These are phyloP conservation scores for Atta colombica DNA, from an alignment of 1,140 invertebrate genomes.

Conservation along the genomic window DNA sequence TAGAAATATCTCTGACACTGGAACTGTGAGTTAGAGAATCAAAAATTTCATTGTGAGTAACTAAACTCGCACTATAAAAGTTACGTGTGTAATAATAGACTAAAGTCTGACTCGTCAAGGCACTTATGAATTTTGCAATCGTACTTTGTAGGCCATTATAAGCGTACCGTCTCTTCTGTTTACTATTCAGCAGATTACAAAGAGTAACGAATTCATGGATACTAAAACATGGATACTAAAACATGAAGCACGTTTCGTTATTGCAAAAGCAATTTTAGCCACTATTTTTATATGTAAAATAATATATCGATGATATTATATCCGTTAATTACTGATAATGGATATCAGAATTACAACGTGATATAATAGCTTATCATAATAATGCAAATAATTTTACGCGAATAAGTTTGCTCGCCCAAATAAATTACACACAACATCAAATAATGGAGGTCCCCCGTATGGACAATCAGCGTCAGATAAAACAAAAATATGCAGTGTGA, in stretches of 20 bases:
- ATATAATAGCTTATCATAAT: slow-evolving; percentile 38
- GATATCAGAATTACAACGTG: slow-evolving; percentile 15
- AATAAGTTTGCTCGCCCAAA: slow-evolving; percentile 24
- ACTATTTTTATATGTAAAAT: not conserved
- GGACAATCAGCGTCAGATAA: not conserved
- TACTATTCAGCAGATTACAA: not conserved
- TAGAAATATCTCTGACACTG: not conserved
- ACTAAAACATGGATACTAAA: slow-evolving; percentile 10
- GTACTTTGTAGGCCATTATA: slow-evolving; percentile 35
- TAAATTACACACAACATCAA: not conserved
- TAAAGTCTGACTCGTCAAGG: not conserved
- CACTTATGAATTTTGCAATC: slow-evolving; percentile 51
- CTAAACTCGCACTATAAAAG: slow-evolving; percentile 19
- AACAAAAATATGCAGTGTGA: not conserved
- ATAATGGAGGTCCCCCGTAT: not conserved
- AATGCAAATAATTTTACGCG: slow-evolving; percentile 25
- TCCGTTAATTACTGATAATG: slow-evolving; percentile 16
- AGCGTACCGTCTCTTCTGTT: not conserved
- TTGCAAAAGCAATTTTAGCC: slow-evolving; percentile 15
- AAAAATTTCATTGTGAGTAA: slow-evolving; percentile 17
- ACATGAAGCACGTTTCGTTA: not conserved
- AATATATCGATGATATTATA: slow-evolving; percentile 26
- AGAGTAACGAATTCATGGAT: slow-evolving; percentile 24
- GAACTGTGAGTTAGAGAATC: not conserved
- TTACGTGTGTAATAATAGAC: not conserved